Base-by-base conservation (phyloP, 1,140 invertebrate genomes). In the Sweltsa coloradensis region DNA sequence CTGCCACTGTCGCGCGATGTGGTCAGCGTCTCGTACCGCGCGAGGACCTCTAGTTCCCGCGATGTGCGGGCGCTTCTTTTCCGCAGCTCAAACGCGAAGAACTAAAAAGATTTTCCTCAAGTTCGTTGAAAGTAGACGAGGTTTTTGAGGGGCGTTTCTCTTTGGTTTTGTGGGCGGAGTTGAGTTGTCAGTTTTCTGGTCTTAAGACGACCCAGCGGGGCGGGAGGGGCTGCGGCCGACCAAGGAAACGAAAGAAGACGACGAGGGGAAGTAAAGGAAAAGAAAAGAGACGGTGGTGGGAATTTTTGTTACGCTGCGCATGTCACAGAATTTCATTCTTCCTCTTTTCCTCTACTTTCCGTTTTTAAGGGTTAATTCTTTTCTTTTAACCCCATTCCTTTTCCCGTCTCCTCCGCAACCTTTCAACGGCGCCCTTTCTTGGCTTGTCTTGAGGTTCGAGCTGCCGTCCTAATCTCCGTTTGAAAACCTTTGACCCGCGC, bases 111-210 rank as follows among this genome's bases (percentile, higher is more conserved):
- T n/a, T n/a, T n/a, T n/a, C n/a, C n/a, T n/a, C n/a, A n/a, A n/a
- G n/a, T n/a, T n/a, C n/a, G n/a, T n/a, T n/a, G n/a, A n/a, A n/a
- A n/a, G n/a, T n/a, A n/a, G 26, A 26, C 34, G 18, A 31, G 43
- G 43, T 45, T 45, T 45, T 45, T 45, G 43, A 45, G 43, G 43
- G 43, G 43, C 43, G 43, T 45, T 26, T 45, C 43, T 45, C 43
- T 23, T 45, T 21, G 43, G 43, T 45, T 45, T 45, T 45, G 43
- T 26, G 43, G 43, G 43, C 43, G 43, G 43, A 45, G 43, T 45
- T 45, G 43, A 45, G 43, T 45, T 45, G 43, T 45, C 43, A 45
- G 31, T 26, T 22, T 23, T 26, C 25, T 31, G 14, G 6, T 31
- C 31, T 21, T 31, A 34, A 18, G 14, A 26, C 14, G 14, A 11